Evolutionary conservation across 2,888 invertebrate genomes (phyloP), one percentile per base, ranked within the genome.

Genomic region (Nasonovia ribisnigri): DNA sequence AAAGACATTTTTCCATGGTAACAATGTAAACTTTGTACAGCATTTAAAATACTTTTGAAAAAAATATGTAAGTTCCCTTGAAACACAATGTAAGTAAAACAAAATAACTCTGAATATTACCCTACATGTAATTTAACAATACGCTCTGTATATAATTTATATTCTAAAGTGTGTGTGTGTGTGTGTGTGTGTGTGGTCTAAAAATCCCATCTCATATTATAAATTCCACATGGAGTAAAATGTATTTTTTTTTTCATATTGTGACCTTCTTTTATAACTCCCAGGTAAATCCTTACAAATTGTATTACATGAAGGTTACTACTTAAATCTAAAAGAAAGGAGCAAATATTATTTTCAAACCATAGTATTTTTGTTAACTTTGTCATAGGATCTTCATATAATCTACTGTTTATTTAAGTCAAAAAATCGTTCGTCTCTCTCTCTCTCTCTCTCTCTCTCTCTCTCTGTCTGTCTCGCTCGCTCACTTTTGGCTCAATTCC

Each of bases 51-150:
- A 48, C 46, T 13, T 86, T 86, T 57, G 8, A 24, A 36, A 54
- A 90, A 90, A 91, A 3, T 54, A n/a, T 46, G 43, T 42, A 20
- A 87, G 20, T 20, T 46, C 48, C 10, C 42, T 43, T n/a, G 46
- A 42, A 54, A 51, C 91, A 91, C 84, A 91, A 43, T 91, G 42
- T 54, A 86, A 91, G 91, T 91, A 91, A 57, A 91, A 91, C 84
- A 91, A 91, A 54, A 91, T 91, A 57, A 86, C 54, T 91, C 57
- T 43, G 43, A 86, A 91, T n/a, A n/a, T 57, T 86, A 91, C 54
- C 46, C 91, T n/a, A 86, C n/a, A 84, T n/a, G n/a, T 57, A n/a
- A 24, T 20, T 57, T 36, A 60, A 86, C 91, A 92, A 92, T 11
- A 46, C 57, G 11, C 24, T 86, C 57, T 92, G 46, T 86, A 29